Conservation (phyloP, 2,888 invertebrate species). For the Brenthis hecate region DNA sequence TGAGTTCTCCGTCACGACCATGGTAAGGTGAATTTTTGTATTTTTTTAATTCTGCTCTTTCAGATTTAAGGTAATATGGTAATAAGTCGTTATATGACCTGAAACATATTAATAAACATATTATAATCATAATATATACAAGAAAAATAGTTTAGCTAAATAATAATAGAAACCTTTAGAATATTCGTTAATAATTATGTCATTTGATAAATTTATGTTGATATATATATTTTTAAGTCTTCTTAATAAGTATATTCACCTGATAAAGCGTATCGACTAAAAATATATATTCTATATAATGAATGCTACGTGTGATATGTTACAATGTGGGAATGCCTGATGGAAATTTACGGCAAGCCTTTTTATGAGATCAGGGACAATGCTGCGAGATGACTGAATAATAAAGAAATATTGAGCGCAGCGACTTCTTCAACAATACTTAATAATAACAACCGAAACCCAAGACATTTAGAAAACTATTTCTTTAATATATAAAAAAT, state of each 20-base stretch:
- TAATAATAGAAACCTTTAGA: background rate
- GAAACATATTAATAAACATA: slow-evolving; percentile 38
- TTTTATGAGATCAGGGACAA: slow-evolving; percentile 32
- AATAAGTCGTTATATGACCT: slow-evolving; percentile 85
- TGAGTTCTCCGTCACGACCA: slow-evolving; percentile 84
- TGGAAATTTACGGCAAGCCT: slow-evolving; percentile 34
- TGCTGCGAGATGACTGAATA: slow-evolving; percentile 31
- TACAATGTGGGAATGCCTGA: slow-evolving; percentile 25
- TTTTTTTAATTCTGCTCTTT: slow-evolving; percentile 75
- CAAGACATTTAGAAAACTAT: background rate
- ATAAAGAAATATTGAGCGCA: slow-evolving; percentile 32
- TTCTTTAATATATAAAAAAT: too few species aligned
- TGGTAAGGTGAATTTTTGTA: slow-evolving; percentile 80
- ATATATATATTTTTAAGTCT: background rate
- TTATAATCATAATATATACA: too few species aligned
- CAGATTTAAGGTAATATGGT: slow-evolving; percentile 84
- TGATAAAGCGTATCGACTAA: too few species aligned
- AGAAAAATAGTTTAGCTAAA: too few species aligned
- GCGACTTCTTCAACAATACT: background rate
- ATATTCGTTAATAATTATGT: background rate
- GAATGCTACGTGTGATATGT: slow-evolving; percentile 15
- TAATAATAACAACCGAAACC: background rate
- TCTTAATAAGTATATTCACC: background rate
- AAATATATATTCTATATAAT: slow-evolving; percentile 1
- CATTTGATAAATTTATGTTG: too few species aligned